Evolutionary conservation across 2,113 vertebrate genomes (phyloP), one percentile per base, ranked within the genome.

Genomic region (Podilymbus podiceps): DNA sequence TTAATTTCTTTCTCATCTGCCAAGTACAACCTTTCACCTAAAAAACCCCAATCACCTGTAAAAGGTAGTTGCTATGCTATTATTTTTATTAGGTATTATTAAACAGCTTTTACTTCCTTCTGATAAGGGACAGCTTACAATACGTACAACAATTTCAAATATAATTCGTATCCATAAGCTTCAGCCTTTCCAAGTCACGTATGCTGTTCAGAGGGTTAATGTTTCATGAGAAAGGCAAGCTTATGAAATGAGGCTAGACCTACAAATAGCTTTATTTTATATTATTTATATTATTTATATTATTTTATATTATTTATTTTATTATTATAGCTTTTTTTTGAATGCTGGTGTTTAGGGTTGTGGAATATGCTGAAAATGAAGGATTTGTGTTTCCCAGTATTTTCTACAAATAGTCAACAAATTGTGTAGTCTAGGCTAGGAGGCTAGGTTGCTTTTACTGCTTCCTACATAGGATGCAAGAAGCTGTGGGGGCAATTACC

Each of bases 71-170:
- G 58, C 64, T 68, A 75, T 85, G 64, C 42, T 89, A 59, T 77
- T 92, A 64, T 68, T 93, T 89, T 96, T 69, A 87, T 92, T 77
- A 86, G 73, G 11, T 44, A 92, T 90, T 87, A 75, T 94, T 95
- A 78, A 91, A 79, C 62, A 78, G 60, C 40, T 74, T 88, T 84
- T 63, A 60, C 42, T 93, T 95, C 80, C 73, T 92, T 53, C 23
- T 76, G 89, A 87, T 95, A 95, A 95, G 84, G 20, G 53, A 50
- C 62, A 79, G 56, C 38, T 88, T 68, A 59, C 38, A 84, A 55
- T 62, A 68, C 3, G 4, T 56, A 52, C 84, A 83, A 33, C 40
- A 60, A 69, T 35, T 82, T 75, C 56, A 71, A 95, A 60, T 28
- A 63, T 30, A 67, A 33, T 56, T 87, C 0, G 1, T 64, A 60